Evolutionary conservation across 92 coral and sea anemone genomes (phyloP).

Genomic region (Muricea muricata): DNA sequence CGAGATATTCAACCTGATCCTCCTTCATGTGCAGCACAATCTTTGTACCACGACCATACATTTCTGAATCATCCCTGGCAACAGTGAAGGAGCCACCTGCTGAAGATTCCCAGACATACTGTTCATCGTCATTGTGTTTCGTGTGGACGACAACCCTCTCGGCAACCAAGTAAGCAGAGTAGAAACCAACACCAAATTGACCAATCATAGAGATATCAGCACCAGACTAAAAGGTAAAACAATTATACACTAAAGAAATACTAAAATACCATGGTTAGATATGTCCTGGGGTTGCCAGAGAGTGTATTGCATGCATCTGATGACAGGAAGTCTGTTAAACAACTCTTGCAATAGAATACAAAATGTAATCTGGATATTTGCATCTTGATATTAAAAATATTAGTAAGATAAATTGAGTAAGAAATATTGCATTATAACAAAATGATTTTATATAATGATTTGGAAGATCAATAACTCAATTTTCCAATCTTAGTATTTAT

Average conservation of each 20-base stretch:
- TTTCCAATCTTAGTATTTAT: too few species aligned
- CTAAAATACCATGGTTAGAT: neutral
- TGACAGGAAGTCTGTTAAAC: too few species aligned
- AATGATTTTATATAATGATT: too few species aligned
- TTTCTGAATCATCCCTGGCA: slow-evolving; percentile 78
- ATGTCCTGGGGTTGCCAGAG: too few species aligned
- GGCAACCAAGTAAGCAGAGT: slow-evolving; percentile 95
- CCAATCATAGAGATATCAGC: slow-evolving; percentile 99
- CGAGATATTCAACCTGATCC: slow-evolving; percentile 86
- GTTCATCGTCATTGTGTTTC: slow-evolving; percentile 98
- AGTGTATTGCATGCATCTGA: too few species aligned
- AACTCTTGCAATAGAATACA: too few species aligned
- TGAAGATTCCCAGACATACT: slow-evolving; percentile 96
- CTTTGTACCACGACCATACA: slow-evolving; percentile 92
- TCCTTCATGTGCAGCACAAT: slow-evolving; percentile 89
- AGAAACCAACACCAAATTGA: slow-evolving; percentile 99
- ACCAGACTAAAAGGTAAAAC: slow-evolving; percentile 75
- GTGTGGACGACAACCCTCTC: slow-evolving; percentile 90
- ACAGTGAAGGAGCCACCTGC: slow-evolving; percentile 99
- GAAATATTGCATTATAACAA: too few species aligned
- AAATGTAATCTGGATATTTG: too few species aligned
- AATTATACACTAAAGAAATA: too few species aligned
- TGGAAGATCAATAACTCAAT: too few species aligned
- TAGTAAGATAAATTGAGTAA: too few species aligned
- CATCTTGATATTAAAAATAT: too few species aligned